Conservation (phyloP, 2,113 vertebrate genomes). For the Hypomesus transpacificus region DNA sequence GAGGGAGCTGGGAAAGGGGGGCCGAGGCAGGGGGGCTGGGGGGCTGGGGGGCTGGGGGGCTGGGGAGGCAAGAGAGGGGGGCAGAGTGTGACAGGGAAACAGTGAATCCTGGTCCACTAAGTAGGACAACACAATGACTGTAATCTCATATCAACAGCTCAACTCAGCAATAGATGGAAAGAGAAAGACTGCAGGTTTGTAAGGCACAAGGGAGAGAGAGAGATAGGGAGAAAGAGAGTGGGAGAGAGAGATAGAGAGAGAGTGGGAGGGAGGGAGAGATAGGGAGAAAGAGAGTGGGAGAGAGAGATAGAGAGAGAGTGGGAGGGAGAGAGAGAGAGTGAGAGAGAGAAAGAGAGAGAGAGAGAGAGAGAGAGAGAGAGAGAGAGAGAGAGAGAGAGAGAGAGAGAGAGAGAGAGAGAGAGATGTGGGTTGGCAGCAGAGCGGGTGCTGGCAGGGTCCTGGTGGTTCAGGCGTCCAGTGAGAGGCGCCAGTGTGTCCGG, state of each 20-base stretch:
- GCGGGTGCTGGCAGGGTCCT: conserved; percentile 73
- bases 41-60: no score
- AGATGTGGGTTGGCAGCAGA: conserved; percentile 69
- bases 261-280: background rate
- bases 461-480: conserved; percentile 83
- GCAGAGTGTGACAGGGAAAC: conserved; percentile 25
- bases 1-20: conserved; percentile 31
- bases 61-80: no score
- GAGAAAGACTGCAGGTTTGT: background rate
- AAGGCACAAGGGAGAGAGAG: background rate
- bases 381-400: conserved; percentile 18
- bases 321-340: background rate
- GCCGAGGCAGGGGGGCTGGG: no score
- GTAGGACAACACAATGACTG: no score
- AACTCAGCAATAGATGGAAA: conserved; percentile 16
- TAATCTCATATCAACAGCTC: conserved; percentile 19
- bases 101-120: background rate
- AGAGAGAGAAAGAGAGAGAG: background rate
- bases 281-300: background rate
- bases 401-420: conserved; percentile 27
- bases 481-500: conserved; percentile 83
- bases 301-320: background rate
- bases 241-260: conserved; percentile 2
- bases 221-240: conserved; percentile 1
- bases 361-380: background rate